These are phyloP conservation scores for Mungos mungo DNA, from an alignment of 2,113 vertebrate genomes.

Conservation along the genomic window DNA sequence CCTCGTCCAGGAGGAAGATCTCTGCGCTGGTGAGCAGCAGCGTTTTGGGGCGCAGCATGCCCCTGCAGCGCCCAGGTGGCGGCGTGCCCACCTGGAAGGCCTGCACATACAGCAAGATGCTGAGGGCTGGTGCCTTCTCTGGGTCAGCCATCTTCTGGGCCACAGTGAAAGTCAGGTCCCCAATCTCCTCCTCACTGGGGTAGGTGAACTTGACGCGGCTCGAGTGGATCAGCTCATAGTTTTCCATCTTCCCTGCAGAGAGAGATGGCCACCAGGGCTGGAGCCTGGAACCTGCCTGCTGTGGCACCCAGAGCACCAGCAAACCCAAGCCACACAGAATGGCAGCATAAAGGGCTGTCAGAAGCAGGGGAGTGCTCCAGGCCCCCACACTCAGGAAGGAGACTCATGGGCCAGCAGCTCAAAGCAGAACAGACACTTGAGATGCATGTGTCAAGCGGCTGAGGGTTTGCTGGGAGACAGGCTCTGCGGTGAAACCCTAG, in stretches of 20 bases:
- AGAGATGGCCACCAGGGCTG: conserved; percentile 48
- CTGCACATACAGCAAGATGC: conserved; percentile 95
- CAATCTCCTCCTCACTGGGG: conserved; percentile 98
- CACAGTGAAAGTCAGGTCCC: conserved; percentile 95
- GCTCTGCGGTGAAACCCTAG: background rate
- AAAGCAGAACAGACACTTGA: background rate
- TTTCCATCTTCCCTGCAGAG: conserved; percentile 95
- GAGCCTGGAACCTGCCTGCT: background rate
- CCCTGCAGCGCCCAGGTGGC: conserved; percentile 55
- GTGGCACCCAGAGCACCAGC: background rate
- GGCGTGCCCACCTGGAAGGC: conserved; percentile 92
- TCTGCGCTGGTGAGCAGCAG: conserved; percentile 94
- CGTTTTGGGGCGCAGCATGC: conserved; percentile 90
- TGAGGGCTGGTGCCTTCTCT: conserved; percentile 85
- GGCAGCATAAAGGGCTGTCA: background rate
- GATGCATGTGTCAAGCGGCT: background rate
- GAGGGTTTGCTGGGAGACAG: background rate
- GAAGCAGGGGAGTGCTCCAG: background rate
- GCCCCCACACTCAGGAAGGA: rapidly evolving
- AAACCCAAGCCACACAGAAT: background rate
- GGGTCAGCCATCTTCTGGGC: conserved; percentile 90
- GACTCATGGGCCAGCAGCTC: background rate
- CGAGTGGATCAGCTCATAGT: conserved; percentile 97
- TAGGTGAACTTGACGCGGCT: conserved; percentile 98
- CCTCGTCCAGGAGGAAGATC: conserved; percentile 95